phyloP scores from a whole-genome alignment of 2,888 invertebrate species.

The Agriopis marginaria region DNA sequence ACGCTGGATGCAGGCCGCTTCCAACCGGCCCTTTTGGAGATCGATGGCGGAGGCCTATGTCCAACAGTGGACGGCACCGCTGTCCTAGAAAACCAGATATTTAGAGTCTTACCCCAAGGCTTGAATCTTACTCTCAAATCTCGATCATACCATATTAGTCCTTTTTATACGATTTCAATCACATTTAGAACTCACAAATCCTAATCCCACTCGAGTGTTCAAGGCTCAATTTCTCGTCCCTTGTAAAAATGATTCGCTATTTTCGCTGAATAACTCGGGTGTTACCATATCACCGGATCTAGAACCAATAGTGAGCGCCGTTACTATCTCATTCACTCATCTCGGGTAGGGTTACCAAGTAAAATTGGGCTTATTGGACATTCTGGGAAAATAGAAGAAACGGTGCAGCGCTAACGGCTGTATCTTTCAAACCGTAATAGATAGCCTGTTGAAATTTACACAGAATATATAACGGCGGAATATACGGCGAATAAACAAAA shows the following conservation, averaged over 20 bases:
- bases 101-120: too few species aligned
- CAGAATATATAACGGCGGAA: too few species aligned
- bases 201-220: not conserved
- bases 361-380: not conserved
- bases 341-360: conserved; percentile 44
- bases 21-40: too few species aligned
- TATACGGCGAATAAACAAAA: too few species aligned
- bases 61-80: too few species aligned
- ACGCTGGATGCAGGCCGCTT: too few species aligned
- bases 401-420: not conserved
- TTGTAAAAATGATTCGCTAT: conserved; percentile 33
- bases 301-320: conserved; percentile 38
- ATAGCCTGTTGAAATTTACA: too few species aligned
- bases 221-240: conserved; percentile 1
- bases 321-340: conserved; percentile 51
- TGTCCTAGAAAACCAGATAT: too few species aligned
- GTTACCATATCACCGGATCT: conserved; percentile 42
- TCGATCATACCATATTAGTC: not conserved
- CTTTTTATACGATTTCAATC: conserved; percentile 5
- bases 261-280: conserved; percentile 31
- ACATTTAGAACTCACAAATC: conserved; percentile 3
- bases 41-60: too few species aligned
- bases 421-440: too few species aligned
- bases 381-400: not conserved
- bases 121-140: too few species aligned